Base-by-base conservation (phyloP, 2,888 invertebrate species). In the Pachydiplax longipennis region DNA sequence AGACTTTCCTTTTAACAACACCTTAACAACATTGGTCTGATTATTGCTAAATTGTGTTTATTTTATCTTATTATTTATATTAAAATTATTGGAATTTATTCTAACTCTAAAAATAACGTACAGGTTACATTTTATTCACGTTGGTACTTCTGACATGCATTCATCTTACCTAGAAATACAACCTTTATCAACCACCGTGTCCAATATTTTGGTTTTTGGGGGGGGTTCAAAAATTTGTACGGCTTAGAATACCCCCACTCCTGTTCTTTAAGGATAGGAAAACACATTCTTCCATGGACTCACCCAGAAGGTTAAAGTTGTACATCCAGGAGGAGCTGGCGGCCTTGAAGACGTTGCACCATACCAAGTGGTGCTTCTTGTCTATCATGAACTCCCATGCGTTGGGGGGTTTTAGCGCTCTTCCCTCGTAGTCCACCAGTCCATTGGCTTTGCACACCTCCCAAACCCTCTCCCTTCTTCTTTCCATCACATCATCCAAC, bases 381-480 rank as follows among this genome's bases (percentile, higher is more conserved):
- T 91, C 91, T 48, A 92, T 91, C 91, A 92, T 91, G 90, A 92
- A 92, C 80, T 92, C 92, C 92, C 92, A 92, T 5, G 92, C 92
- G 90, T 92, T 92, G 5, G 92, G 92, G 61, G 92, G 80, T 15
- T 15, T 81, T 13, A 18, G 25, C 40, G 31, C n/a, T 31, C n/a
- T 37, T n/a, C 87, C 87, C n/a, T 87, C 61, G 81, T 93, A 92
- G 81, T 93, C 92, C 91, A 93, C 92, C 61, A 94, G 92, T 92
- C 94, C 93, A 91, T 94, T 93, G 90, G 93, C 93, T n/a, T 93
- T 94, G 92, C 96, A 96, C 35, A 95, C 94, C 90, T 94, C 93
- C 91, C 94, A 94, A 65, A 95, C 94, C 91, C 93, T 94, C 2
- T 93, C 92, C 82, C 94, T 94, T 15, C 96, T 94, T 65, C 48